Evolutionary conservation across 2,797 vertebrate genomes (phyloP), one percentile per base, ranked within the genome.

Genomic region (Artibeus jamaicensis): DNA sequence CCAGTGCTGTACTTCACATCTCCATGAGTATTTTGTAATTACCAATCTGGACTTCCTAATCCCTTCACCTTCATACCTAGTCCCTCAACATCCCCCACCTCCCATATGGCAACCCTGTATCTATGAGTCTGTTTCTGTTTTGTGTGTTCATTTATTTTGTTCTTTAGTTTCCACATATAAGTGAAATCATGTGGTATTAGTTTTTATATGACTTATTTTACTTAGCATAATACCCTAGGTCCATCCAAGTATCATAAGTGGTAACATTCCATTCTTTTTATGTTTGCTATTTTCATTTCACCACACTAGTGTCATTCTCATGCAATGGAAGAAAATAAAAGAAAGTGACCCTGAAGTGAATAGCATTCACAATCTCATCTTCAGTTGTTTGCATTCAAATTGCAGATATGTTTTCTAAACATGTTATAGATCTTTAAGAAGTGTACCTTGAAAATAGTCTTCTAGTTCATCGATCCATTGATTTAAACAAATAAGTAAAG

Each of bases 401-500:
- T 68, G 9, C 8, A 9, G 11, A 19, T 44, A 18, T 50, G 32
- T 79, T 88, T 73, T 77, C n/a, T 62, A 62, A 93, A 73, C 86
- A 65, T 86, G 19, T 57, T 84, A 9, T 7, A 70, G 15, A 50
- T 50, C 70, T 48, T 79, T 78, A 78, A 87, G 42, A 81, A 79
- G 4, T 89, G 6, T 67, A 32, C 9, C 12, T 81, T 82, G 68
- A 6, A 94, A 76, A 59, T 57, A 46, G 8, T 92, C 12, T 57
- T 4, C 74, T 79, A n/a, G 8, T 18, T 67, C 19, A 59, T 73
- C 37, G 29, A 42, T 11, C 26, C 42, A 29, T 15, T 89, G 44
- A 73, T n/a, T 90, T 91, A 70, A 44, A 94, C 26, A 81, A 4
- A 48, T 83, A 93, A 86, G 32, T 91, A 89, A 86, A 93, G 85